A percentile compares a stretch with the other conserved stretches of the same genome.
Conservation (phyloP, 2,797 vertebrate species). For the Ciconia nigra region DNA sequence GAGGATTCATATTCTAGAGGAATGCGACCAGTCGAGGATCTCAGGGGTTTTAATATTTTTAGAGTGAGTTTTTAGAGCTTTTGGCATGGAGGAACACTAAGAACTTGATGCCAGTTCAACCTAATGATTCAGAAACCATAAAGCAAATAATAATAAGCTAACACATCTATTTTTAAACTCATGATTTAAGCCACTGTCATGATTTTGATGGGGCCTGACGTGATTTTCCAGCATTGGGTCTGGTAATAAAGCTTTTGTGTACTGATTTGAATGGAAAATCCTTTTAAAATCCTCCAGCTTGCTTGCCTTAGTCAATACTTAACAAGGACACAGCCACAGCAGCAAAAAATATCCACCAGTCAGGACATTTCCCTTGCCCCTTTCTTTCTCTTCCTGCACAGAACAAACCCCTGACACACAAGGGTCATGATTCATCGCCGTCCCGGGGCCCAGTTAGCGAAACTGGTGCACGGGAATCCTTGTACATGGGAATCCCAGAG, state of each 20-base stretch:
- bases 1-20: background rate
- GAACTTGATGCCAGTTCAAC: slow-evolving; percentile 10
- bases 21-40: background rate
- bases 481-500: background rate
- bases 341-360: background rate
- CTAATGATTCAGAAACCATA: slow-evolving; percentile 35
- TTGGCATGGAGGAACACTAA: background rate
- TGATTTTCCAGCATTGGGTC: background rate
- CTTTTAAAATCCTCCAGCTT: slow-evolving; percentile 28
- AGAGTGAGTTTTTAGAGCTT: background rate
- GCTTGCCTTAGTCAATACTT: slow-evolving; percentile 10
- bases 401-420: background rate
- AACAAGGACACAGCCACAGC: background rate
- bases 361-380: background rate
- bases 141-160: slow-evolving; percentile 36
- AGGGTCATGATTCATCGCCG: background rate
- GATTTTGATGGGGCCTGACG: slow-evolving; percentile 20
- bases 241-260: slow-evolving; percentile 35
- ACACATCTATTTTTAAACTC: slow-evolving; percentile 32
- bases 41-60: slow-evolving; percentile 14
- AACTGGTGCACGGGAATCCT: background rate
- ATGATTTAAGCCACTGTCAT: slow-evolving; percentile 27
- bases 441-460: background rate
- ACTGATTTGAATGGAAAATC: slow-evolving; percentile 43
- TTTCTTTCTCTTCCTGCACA: background rate